Evolutionary conservation across 2,113 vertebrate species (phyloP).

Genomic region (Hydrolagus affinis): DNA sequence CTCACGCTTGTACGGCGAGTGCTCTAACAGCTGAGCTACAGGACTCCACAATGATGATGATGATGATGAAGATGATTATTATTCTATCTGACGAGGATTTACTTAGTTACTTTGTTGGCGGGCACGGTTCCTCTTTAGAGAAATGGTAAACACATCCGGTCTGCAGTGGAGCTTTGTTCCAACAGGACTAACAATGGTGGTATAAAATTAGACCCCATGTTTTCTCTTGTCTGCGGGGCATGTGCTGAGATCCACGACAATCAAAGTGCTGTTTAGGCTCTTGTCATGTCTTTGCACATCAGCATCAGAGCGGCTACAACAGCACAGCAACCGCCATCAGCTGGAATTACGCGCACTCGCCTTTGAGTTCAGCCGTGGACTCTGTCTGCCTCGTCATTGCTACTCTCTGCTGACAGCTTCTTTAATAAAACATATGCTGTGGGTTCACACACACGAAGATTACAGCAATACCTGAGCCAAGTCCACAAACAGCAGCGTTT

Average conservation of each 20-base stretch:
- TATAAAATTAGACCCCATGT: not conserved
- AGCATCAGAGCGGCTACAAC: slow-evolving; percentile 25
- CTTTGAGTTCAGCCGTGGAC: slow-evolving; percentile 30
- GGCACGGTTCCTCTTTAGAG: too few species aligned
- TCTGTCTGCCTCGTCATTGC: slow-evolving; percentile 25
- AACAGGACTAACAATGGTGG: too few species aligned
- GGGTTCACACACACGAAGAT: slow-evolving; percentile 14
- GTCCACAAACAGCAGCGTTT: not conserved
- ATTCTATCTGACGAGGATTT: too few species aligned
- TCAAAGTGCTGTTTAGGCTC: slow-evolving; percentile 32
- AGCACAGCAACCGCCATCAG: slow-evolving; percentile 30
- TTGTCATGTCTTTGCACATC: slow-evolving; percentile 28
- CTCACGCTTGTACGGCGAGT: too few species aligned
- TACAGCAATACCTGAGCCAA: not conserved
- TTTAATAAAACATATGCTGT: slow-evolving; percentile 19
- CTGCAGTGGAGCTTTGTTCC: too few species aligned
- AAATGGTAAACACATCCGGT: too few species aligned
- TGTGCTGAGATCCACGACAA: slow-evolving; percentile 31
- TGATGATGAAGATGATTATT: too few species aligned
- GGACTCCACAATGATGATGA: too few species aligned
- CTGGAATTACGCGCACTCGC: slow-evolving; percentile 19
- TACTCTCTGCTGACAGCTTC: not conserved
- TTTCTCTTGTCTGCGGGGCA: slow-evolving; percentile 34
- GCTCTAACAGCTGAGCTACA: too few species aligned
- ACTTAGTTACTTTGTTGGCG: too few species aligned